Conservation (phyloP, 2,888 invertebrate genomes). For the Euplagia quadripunctaria region DNA sequence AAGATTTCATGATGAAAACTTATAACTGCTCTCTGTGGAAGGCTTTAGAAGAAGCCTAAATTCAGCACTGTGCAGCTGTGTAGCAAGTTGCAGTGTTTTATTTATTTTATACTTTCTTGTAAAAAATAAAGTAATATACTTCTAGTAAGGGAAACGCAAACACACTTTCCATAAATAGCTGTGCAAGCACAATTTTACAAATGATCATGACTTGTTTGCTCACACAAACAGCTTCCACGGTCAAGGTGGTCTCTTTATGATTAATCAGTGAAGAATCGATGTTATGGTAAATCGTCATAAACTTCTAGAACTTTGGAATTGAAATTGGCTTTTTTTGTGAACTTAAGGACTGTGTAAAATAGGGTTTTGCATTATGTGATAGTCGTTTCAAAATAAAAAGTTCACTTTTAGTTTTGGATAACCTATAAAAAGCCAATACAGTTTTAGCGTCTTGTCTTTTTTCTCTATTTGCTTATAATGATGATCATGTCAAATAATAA, state of each 20-base stretch:
- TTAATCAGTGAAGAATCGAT: neutral
- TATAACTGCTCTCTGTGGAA: neutral
- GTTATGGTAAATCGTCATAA: neutral
- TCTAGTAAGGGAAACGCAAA: constrained; percentile 1
- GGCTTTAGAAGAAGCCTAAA: neutral
- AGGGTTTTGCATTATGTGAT: too few relatives aligned
- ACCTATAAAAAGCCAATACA: too few relatives aligned
- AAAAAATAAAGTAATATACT: neutral
- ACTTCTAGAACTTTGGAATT: neutral
- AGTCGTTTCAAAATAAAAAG: too few relatives aligned
- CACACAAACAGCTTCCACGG: neutral
- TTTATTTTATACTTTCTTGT: too few relatives aligned
- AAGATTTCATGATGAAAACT: neutral
- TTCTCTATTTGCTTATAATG: too few relatives aligned
- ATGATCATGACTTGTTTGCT: neutral
- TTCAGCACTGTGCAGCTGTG: too few relatives aligned
- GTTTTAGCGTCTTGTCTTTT: too few relatives aligned
- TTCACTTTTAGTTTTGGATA: too few relatives aligned
- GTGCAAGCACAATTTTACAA: neutral
- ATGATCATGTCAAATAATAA: too few relatives aligned
- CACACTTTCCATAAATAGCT: neutral
- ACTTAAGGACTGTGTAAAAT: too few relatives aligned
- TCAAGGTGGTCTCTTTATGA: neutral
- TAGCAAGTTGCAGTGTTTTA: too few relatives aligned
- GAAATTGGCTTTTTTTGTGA: neutral